Evolutionary conservation across 2,797 vertebrate genomes (phyloP).

Genomic region (Sebastolobus alascanus): DNA sequence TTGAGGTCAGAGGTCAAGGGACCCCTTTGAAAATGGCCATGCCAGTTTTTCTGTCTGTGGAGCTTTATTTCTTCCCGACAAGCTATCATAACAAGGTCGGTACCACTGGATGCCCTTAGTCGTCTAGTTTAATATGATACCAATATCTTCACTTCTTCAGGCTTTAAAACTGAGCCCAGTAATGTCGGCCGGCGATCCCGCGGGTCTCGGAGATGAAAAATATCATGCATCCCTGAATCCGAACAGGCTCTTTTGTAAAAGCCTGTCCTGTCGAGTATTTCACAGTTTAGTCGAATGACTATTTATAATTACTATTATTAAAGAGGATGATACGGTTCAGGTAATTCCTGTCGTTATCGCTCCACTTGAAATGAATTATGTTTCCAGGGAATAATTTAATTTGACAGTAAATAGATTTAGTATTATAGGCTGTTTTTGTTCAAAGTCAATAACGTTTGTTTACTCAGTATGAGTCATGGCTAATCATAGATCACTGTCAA

Average conservation of each 20-base stretch:
- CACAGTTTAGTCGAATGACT: neutral
- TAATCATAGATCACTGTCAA: constrained; percentile 27
- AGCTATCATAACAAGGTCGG: too few species aligned
- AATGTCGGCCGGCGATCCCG: too few species aligned
- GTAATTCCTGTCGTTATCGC: neutral
- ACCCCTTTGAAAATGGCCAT: too few species aligned
- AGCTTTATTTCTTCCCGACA: too few species aligned
- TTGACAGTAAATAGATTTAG: neutral
- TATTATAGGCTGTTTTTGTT: constrained; percentile 10
- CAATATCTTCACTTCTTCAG: fast-evolving
- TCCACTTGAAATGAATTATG: constrained; percentile 30
- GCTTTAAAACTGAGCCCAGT: neutral
- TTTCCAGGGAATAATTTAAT: constrained; percentile 18
- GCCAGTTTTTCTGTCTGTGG: too few species aligned
- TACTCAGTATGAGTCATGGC: constrained; percentile 12
- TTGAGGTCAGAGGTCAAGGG: too few species aligned
- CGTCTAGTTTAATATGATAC: too few species aligned
- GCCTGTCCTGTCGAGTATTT: neutral
- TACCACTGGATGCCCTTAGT: too few species aligned
- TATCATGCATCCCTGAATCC: neutral
- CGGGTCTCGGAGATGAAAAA: neutral
- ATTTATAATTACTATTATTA: constrained; percentile 3
- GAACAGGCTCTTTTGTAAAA: neutral
- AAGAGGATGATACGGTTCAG: neutral
- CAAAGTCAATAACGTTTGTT: constrained; percentile 20